A percentile compares a stretch with the other conserved stretches of the same genome.
Conservation (phyloP, 2,888 invertebrate genomes). For the Antheraea assamensis region DNA sequence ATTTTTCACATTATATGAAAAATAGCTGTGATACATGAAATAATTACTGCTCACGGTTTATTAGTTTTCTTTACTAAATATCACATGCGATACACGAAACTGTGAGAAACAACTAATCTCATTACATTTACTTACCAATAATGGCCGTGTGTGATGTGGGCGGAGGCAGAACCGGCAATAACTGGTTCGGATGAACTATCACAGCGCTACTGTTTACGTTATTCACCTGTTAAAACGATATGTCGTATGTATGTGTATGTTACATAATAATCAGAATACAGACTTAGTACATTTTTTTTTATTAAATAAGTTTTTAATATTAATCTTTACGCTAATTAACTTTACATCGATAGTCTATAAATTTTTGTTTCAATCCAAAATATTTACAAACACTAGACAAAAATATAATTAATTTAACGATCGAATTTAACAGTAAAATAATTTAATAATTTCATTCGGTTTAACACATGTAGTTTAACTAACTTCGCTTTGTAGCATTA, state of each 20-base stretch:
- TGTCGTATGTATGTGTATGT: neutral
- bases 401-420: no score
- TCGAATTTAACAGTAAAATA: no score
- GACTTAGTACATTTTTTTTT: neutral
- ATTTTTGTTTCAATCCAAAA: no score
- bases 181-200: slow-evolving; percentile 91
- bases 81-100: neutral
- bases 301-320: no score
- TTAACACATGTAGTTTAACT: no score
- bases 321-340: no score
- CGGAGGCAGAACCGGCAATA: slow-evolving; percentile 87
- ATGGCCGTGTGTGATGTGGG: slow-evolving; percentile 75
- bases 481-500: neutral
- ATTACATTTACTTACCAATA: slow-evolving; percentile 58
- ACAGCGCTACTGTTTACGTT: slow-evolving; percentile 83
- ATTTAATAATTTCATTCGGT: no score
- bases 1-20: no score
- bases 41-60: no score
- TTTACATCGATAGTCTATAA: no score
- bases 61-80: neutral
- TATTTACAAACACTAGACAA: no score
- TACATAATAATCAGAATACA: neutral
- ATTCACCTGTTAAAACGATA: slow-evolving; percentile 53
- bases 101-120: neutral
- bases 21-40: no score